Evolutionary conservation across 2,797 vertebrate species (phyloP).

Genomic region (Anolis apletophallus): DNA sequence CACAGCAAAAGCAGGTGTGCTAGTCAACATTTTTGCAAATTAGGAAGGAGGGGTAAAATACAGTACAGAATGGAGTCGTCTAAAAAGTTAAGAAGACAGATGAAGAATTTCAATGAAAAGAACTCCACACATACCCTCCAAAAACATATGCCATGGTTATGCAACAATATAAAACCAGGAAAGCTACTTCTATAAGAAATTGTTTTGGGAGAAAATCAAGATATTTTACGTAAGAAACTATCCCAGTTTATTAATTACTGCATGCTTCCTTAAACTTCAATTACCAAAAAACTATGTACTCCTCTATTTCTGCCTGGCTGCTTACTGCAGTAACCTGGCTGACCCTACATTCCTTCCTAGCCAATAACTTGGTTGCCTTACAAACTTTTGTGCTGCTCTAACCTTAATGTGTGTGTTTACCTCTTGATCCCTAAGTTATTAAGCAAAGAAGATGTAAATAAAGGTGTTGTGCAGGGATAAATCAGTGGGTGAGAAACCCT

Average conservation of each 20-base stretch:
- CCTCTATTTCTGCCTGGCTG: background rate
- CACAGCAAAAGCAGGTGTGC: constrained; percentile 58
- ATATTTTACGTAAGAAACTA: constrained; percentile 17
- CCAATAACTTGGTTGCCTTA: background rate
- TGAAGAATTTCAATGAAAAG: constrained; percentile 31
- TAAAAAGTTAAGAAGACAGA: constrained; percentile 29
- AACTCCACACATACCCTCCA: background rate
- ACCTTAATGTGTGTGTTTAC: constrained; percentile 8
- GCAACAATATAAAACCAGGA: background rate
- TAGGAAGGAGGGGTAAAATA: constrained; percentile 27
- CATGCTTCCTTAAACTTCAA: constrained; percentile 19
- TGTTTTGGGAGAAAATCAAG: constrained; percentile 15
- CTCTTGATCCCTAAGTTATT: background rate
- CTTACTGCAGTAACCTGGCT: background rate
- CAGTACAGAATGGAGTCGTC: background rate
- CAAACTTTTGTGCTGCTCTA: constrained; percentile 23
- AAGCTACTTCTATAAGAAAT: background rate
- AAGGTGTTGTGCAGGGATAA: background rate
- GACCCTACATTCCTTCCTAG: constrained; percentile 6
- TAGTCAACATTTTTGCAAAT: constrained; percentile 44
- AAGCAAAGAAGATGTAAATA: background rate
- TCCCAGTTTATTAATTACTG: constrained; percentile 7
- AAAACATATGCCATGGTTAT: background rate
- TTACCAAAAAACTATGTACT: constrained; percentile 7
- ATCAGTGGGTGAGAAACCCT: background rate